Conservation (phyloP, 64 coral and sea anemone species). For the Exaiptasia diaphana region DNA sequence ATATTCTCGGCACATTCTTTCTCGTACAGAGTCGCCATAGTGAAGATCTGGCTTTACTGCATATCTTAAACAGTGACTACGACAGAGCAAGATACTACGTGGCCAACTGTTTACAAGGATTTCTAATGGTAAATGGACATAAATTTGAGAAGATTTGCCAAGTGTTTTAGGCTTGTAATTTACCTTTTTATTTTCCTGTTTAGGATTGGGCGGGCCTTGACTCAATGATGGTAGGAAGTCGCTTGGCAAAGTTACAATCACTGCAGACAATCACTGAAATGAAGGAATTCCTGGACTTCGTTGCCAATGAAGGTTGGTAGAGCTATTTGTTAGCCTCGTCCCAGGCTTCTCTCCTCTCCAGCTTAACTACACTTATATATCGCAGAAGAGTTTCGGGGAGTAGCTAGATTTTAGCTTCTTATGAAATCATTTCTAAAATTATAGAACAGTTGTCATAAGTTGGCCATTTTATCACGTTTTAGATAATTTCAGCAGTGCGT, state of each 20-base stretch:
- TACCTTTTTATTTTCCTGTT: neutral
- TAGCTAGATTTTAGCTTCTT: too few species aligned
- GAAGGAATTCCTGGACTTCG: constrained; percentile 94
- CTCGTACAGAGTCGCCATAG: constrained; percentile 68
- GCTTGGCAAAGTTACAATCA: constrained; percentile 81
- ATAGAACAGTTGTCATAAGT: too few species aligned
- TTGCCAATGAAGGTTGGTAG: constrained; percentile 83
- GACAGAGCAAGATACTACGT: constrained; percentile 75
- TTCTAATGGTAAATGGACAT: constrained; percentile 59
- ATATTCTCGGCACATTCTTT: too few species aligned
- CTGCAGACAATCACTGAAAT: constrained; percentile 94
- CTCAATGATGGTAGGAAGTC: constrained; percentile 74
- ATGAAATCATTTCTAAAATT: too few species aligned
- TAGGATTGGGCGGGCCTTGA: constrained; percentile 94
- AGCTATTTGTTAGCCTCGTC: too few species aligned
- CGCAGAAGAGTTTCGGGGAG: too few species aligned
- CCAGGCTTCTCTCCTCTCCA: too few species aligned
- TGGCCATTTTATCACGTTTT: neutral
- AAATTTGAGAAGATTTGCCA: neutral
- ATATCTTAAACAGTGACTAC: constrained; percentile 78
- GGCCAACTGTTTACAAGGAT: constrained; percentile 65
- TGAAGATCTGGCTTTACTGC: constrained; percentile 77
- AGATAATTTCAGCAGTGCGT: constrained; percentile 65
- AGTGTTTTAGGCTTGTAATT: neutral
- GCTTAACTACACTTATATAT: too few species aligned